Conservation (phyloP, 2,113 vertebrate genomes). For the Proteles cristata region DNA sequence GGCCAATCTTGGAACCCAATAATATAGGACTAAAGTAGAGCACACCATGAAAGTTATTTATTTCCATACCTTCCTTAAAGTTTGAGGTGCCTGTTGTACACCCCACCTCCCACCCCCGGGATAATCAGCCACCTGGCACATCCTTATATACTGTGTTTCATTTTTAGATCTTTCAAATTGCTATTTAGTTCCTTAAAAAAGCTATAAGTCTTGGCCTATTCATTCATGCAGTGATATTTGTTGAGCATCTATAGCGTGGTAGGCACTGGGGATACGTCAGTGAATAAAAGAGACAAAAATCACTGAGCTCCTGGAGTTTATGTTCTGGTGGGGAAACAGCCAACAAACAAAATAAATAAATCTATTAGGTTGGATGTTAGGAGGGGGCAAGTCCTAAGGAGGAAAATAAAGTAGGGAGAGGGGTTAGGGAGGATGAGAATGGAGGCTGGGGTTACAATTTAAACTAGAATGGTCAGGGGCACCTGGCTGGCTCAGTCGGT, state of each 20-base stretch:
- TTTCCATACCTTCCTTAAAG: constrained; percentile 41
- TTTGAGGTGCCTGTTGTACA: constrained; percentile 5
- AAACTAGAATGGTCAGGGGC: background rate
- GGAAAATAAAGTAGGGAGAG: background rate
- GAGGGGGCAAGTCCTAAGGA: background rate
- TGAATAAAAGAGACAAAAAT: constrained; percentile 18
- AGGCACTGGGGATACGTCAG: background rate
- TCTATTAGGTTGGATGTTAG: background rate
- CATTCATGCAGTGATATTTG: background rate
- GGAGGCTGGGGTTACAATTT: background rate
- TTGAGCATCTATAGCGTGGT: background rate
- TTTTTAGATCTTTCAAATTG: constrained; percentile 50
- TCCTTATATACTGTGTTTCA: background rate
- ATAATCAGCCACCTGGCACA: background rate
- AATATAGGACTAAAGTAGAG: constrained; percentile 19
- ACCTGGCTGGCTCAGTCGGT: background rate
- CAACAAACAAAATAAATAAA: background rate
- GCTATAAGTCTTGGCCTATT: background rate
- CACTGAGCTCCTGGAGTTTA: background rate
- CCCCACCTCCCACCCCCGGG: background rate
- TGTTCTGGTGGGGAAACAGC: background rate
- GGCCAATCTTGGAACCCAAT: background rate
- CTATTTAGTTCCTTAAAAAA: constrained; percentile 10
- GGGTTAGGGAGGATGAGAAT: background rate
- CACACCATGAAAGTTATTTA: background rate